Evolutionary conservation across 2,888 invertebrate genomes (phyloP), one percentile per base, ranked within the genome.

Genomic region (Tetanocera ferruginea): DNA sequence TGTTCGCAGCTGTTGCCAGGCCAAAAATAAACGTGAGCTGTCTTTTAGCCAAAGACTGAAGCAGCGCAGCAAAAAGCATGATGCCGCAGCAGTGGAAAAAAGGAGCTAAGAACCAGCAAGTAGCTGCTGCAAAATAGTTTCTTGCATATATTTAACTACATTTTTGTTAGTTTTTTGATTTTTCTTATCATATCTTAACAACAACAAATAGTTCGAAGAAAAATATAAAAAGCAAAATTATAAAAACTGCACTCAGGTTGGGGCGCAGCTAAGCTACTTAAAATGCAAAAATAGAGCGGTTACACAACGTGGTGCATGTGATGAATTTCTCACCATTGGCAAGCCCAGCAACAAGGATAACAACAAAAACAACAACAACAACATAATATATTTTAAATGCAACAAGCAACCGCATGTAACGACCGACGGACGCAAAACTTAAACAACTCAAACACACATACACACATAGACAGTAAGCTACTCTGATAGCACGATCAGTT

Each of bases 391-490:
- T 69, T 69, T 11, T 69, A 23, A 49, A 69, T 69, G 37, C 69
- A 69, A 69, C 51, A 51, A 69, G 51, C 69, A 25, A 25, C 69
- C 25, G 31, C 49, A 69, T 52, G 69, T 34, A 34, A 34, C n/a
- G 55, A 55, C 37, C 8, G 8, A 37, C 37, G 43, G 60, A 60
- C 60, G 28, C 2, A 19, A 43, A 67, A 67, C 5, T 19, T 23
- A 19, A 4, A 43, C 49, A 11, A 43, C 9, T 28, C 64, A 64
- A 14, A 64, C 34, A n/a, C 64, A 55, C 19, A 8, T 2, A 23
- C 55, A 64, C 64, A 34, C 17, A 17, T n/a, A 64, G 31, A 6
- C 64, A 64, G 5, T 64, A 31, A 34, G 17, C 28, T 34, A 64
- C 28, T 28, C n/a, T 17, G n/a, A 4, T 34, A n/a, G 64, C 28